phyloP scores from a whole-genome alignment of 2,797 vertebrate species.

The Eidolon dupreanum region DNA sequence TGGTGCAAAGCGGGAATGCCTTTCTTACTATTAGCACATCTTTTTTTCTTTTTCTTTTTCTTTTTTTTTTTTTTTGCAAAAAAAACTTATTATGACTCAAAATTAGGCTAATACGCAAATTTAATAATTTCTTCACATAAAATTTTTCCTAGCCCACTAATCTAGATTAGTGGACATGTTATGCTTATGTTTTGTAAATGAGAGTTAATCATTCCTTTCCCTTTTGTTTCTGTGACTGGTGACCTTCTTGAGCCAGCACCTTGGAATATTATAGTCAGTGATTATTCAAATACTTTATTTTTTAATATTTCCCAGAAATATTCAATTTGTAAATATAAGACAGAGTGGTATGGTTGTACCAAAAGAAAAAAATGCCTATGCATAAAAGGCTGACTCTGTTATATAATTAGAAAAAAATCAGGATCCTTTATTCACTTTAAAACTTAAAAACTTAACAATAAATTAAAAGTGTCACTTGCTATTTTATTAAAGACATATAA shows the following conservation, averaged over 20 bases:
- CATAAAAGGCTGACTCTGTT: background rate
- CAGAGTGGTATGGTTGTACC: background rate
- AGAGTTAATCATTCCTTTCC: background rate
- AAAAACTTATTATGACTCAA: constrained; percentile 49
- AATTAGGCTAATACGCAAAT: constrained; percentile 61
- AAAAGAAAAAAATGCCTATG: background rate
- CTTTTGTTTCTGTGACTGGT: background rate
- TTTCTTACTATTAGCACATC: background rate
- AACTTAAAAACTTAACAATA: background rate
- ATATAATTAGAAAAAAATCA: background rate
- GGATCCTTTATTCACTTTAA: background rate
- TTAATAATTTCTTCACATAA: constrained; percentile 45
- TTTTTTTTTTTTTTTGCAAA: background rate
- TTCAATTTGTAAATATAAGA: background rate
- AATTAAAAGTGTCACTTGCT: background rate
- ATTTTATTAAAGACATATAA: background rate
- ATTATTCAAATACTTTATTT: background rate
- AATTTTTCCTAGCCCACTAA: background rate
- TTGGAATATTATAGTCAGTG: background rate
- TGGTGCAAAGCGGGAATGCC: constrained; percentile 9
- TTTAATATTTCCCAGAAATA: background rate
- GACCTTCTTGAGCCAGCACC: background rate
- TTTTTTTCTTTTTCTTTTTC: background rate
- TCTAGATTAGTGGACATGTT: background rate
- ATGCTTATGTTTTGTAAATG: background rate